Conservation (phyloP, 1,140 invertebrate genomes). For the Zaprionus tsacasi region DNA sequence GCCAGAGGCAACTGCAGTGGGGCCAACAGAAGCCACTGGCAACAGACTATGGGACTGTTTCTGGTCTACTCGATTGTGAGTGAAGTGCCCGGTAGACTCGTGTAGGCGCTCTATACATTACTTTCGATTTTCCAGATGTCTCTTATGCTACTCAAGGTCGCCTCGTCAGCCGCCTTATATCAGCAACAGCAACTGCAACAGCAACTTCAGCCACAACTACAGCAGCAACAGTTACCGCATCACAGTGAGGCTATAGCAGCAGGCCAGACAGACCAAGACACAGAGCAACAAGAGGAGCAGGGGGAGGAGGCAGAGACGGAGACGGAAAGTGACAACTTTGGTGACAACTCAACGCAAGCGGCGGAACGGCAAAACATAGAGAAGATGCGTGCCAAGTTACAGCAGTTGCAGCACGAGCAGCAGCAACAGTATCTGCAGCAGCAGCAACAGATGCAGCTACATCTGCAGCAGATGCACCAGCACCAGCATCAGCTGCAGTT, state of each 20-base stretch:
- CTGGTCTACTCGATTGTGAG: constrained; percentile 77
- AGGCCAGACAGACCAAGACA: constrained; percentile 24
- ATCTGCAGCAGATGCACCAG: constrained; percentile 70
- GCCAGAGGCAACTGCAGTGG: constrained; percentile 26
- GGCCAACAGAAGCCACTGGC: constrained; percentile 23
- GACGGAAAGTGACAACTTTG: constrained; percentile 51
- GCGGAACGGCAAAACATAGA: constrained; percentile 62
- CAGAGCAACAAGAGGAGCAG: constrained; percentile 45
- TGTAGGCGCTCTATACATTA: constrained; percentile 2
- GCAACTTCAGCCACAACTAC: constrained; percentile 50
- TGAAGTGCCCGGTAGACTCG: neutral
- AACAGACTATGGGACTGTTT: constrained; percentile 66
- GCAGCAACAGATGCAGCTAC: constrained; percentile 65
- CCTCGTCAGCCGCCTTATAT: constrained; percentile 70
- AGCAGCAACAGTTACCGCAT: constrained; percentile 57
- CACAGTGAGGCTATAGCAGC: constrained; percentile 44
- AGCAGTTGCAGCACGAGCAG: constrained; percentile 74
- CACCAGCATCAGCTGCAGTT: constrained; percentile 45
- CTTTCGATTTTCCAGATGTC: constrained; percentile 71
- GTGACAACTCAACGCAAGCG: constrained; percentile 35
- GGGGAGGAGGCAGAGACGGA: constrained; percentile 13
- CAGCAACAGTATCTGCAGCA: constrained; percentile 71
- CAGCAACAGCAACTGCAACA: constrained; percentile 62
- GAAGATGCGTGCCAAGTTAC: constrained; percentile 79
- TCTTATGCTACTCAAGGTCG: constrained; percentile 81